phyloP scores from a whole-genome alignment of 2,797 vertebrate genomes.

The Sarcophilus harrisii region DNA sequence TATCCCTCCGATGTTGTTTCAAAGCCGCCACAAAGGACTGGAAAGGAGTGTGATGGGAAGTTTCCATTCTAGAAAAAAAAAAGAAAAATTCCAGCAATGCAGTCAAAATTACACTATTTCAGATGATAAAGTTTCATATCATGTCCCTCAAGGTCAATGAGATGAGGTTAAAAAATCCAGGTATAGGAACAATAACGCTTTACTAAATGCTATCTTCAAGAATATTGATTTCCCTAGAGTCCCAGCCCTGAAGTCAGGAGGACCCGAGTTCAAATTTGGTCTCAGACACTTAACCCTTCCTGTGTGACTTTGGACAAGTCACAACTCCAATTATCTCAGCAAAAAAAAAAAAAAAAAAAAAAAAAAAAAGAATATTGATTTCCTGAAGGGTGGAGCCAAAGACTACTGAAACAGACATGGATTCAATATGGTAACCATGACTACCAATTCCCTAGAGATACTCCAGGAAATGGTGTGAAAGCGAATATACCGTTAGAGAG shows the following conservation, averaged over 20 bases:
- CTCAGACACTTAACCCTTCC: too few relatives aligned
- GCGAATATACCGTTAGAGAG: not conserved
- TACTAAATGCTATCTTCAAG: not conserved
- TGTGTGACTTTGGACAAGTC: too few relatives aligned
- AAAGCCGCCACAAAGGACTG: not conserved
- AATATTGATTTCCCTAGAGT: not conserved
- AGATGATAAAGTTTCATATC: not conserved
- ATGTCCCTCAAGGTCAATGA: not conserved
- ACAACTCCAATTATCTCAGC: too few relatives aligned
- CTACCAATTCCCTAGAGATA: not conserved
- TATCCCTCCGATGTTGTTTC: not conserved
- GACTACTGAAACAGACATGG: not conserved
- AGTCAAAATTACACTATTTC: not conserved
- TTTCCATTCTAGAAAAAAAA: not conserved
- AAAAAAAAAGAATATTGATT: not conserved
- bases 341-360: too few relatives aligned
- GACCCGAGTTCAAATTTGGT: too few relatives aligned
- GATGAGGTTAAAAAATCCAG: not conserved
- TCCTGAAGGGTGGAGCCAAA: not conserved
- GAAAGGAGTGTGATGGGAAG: not conserved
- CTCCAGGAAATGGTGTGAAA: not conserved
- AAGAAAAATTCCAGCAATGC: not conserved
- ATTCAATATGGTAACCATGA: not conserved
- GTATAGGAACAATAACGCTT: not conserved
- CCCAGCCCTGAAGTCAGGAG: too few relatives aligned